A percentile compares a stretch with the other conserved stretches of the same genome.
Conservation (phyloP, 1,140 invertebrate species). For the Drosophila cardini region DNA sequence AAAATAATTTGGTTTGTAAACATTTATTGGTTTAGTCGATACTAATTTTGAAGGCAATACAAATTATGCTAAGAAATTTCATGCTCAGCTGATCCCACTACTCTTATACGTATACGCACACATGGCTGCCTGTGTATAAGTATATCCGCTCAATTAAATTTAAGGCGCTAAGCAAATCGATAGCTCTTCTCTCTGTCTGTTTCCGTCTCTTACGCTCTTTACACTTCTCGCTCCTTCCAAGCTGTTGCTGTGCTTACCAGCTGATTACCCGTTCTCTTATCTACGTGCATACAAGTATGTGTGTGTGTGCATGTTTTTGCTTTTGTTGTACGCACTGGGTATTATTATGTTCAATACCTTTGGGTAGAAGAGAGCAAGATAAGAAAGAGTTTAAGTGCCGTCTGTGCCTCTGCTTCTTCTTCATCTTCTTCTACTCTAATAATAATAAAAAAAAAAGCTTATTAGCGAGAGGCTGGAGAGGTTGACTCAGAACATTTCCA, state of each 20-base stretch:
- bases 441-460: neutral
- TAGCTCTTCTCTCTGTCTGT: no score
- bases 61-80: slow-evolving; percentile 12
- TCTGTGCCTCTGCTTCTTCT: no score
- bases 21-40: neutral
- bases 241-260: no score
- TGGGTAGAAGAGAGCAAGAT: slow-evolving; percentile 12
- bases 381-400: slow-evolving; percentile 9
- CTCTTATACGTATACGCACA: neutral
- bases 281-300: neutral
- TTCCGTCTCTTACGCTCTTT: no score
- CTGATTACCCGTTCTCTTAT: neutral
- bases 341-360: slow-evolving; percentile 8
- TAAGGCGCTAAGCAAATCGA: no score
- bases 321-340: neutral
- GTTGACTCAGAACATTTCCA: slow-evolving; percentile 26
- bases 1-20: neutral
- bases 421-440: neutral
- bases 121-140: no score
- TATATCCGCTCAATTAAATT: no score
- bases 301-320: neutral
- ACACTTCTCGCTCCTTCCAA: no score
- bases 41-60: neutral
- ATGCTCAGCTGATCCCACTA: slow-evolving; percentile 1
- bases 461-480: slow-evolving; percentile 4